Evolutionary conservation across 2,113 vertebrate species (phyloP).

Genomic region (Pseudopipra pipra): DNA sequence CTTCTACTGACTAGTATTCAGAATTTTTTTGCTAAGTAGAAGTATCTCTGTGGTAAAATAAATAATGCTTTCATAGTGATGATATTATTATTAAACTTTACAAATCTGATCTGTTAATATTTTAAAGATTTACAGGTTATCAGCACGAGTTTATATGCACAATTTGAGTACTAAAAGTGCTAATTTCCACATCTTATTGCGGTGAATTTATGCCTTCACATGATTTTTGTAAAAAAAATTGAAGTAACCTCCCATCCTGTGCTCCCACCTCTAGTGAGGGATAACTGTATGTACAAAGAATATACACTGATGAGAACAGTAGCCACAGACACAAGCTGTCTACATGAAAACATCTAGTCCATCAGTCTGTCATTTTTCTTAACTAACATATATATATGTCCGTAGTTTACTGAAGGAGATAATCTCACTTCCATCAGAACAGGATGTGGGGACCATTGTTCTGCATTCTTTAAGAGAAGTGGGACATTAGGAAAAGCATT

Average conservation of each 20-base stretch:
- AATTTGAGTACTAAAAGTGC: neutral
- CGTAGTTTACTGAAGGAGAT: neutral
- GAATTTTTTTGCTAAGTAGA: neutral
- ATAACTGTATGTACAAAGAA: neutral
- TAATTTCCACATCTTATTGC: neutral
- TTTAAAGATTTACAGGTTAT: neutral
- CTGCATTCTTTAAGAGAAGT: neutral
- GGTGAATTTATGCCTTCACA: neutral
- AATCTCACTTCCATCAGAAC: neutral
- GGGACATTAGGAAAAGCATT: neutral
- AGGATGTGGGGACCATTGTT: neutral
- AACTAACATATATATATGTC: neutral
- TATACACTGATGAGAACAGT: neutral
- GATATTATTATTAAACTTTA: neutral
- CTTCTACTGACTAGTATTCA: neutral
- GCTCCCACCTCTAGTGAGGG: neutral
- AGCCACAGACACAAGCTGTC: neutral
- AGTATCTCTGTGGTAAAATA: neutral
- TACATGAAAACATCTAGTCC: neutral
- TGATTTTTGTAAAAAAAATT: neutral
- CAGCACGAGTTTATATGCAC: neutral
- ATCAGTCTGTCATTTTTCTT: neutral
- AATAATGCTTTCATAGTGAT: neutral
- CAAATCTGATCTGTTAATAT: neutral
- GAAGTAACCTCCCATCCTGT: neutral